phyloP scores from a whole-genome alignment of 2,113 vertebrate species.

The Pogonocichla stellata region DNA sequence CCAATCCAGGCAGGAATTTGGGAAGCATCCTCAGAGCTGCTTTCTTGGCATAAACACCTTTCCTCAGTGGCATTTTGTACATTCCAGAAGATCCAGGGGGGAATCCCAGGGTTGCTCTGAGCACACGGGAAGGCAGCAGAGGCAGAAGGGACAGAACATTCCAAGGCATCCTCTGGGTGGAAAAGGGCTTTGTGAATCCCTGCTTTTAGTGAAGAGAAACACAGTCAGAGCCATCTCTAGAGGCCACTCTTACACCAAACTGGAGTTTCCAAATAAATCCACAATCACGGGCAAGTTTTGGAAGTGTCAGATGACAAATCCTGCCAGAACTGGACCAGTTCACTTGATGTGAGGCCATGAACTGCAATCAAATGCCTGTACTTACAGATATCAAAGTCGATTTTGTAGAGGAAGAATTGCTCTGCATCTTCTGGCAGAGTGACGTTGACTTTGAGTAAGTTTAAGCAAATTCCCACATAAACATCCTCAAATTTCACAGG shows the following conservation, averaged over 20 bases:
- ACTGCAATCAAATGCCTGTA: constrained; percentile 66
- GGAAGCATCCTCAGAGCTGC: background rate
- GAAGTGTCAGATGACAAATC: constrained; percentile 52
- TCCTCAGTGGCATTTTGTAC: accelerated
- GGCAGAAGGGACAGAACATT: background rate
- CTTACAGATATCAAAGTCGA: constrained; percentile 66
- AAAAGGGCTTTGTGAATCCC: background rate
- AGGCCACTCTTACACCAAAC: background rate
- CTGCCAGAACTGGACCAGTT: constrained; percentile 69
- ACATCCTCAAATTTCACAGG: constrained; percentile 76
- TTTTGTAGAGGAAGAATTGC: constrained; percentile 68
- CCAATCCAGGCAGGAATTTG: background rate
- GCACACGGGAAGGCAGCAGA: background rate
- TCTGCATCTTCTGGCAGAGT: constrained; percentile 49
- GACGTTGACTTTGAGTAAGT: constrained; percentile 64
- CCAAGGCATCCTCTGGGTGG: background rate
- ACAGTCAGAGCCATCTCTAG: accelerated
- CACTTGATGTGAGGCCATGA: constrained; percentile 50
- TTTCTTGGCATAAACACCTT: background rate
- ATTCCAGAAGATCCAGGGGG: background rate
- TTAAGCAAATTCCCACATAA: constrained; percentile 76
- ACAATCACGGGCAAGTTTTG: constrained; percentile 43
- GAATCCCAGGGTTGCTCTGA: background rate
- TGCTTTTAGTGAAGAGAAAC: background rate
- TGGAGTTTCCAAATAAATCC: background rate